Base-by-base conservation (phyloP, 2,888 invertebrate species). In the Lymantria dispar region DNA sequence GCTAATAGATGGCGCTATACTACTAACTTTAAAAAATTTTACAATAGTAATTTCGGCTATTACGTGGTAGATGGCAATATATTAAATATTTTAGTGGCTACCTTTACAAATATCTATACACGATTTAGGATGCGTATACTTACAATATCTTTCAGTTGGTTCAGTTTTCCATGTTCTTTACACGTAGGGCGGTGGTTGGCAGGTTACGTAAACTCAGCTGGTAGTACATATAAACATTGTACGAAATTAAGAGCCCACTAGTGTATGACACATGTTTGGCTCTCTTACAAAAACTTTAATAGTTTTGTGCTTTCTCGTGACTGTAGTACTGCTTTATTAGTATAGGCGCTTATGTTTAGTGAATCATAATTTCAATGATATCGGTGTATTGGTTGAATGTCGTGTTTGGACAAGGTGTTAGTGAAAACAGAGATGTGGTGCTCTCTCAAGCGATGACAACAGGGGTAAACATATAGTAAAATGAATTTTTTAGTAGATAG, bases 111-210 rank as follows among this genome's bases (percentile, higher is more conserved):
- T 60, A 41, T 50, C 14, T 29, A 15, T 53, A 49, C n/a, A 45
- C 53, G 38, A 42, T 52, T 33, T 49, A 52, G 49, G 40, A 57
- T 55, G 53, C 50, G 52, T 55, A 55, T 70, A 61, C 55, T 46
- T 71, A 66, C 55, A 62, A 70, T 68, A 79, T 77, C 78, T 81
- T 85, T 85, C 82, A 85, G 82, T 71, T 72, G 64, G 79, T 82
- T 86, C 83, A 87, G 89, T 89, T 80, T 83, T 78, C 82, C 79
- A 80, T 78, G 85, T 82, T 78, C 80, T 70, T 69, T 83, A 83
- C 73, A 68, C 66, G 83, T 78, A 85, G 83, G 85, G 87, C 78
- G 84, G 87, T 82, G 87, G 85, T 85, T 84, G 72, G 76, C 68
- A 69, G 76, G 81, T 86, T 87, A 85, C 85, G 81, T 86, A 85